phyloP scores from a whole-genome alignment of 2,113 vertebrate genomes.

The Probosciger aterrimus region DNA sequence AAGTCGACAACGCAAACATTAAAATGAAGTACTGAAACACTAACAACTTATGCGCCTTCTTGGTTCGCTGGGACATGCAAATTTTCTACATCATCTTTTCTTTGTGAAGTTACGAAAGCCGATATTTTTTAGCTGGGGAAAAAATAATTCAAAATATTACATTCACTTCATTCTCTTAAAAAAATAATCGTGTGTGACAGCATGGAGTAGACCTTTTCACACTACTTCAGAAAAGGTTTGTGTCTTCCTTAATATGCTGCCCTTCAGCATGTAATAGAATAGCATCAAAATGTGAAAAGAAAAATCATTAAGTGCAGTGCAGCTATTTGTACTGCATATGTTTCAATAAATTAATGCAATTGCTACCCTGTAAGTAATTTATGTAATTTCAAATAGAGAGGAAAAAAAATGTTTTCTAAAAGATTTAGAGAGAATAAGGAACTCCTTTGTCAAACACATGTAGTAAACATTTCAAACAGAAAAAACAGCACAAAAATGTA shows the following conservation, averaged over 20 bases:
- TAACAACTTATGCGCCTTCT: not conserved
- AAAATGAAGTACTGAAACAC: not conserved
- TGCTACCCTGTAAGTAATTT: not conserved
- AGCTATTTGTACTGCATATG: not conserved
- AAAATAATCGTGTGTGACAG: not conserved
- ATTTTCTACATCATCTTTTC: not conserved
- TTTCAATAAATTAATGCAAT: not conserved
- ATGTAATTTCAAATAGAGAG: not conserved
- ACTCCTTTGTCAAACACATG: not conserved
- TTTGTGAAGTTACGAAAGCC: not conserved
- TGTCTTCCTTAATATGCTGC: not conserved
- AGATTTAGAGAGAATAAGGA: not conserved
- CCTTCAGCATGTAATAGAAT: not conserved
- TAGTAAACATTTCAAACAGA: not conserved
- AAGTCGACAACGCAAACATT: not conserved
- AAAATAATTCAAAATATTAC: not conserved
- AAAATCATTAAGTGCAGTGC: not conserved
- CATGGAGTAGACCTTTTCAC: not conserved
- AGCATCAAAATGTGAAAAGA: not conserved
- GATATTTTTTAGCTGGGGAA: not conserved
- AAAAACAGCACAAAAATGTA: not conserved
- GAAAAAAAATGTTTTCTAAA: not conserved
- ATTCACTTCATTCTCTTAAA: not conserved
- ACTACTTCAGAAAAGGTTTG: not conserved
- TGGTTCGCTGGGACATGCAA: not conserved